Evolutionary conservation across 2,888 invertebrate genomes (phyloP).

Genomic region (Drosophila meridionalis): DNA sequence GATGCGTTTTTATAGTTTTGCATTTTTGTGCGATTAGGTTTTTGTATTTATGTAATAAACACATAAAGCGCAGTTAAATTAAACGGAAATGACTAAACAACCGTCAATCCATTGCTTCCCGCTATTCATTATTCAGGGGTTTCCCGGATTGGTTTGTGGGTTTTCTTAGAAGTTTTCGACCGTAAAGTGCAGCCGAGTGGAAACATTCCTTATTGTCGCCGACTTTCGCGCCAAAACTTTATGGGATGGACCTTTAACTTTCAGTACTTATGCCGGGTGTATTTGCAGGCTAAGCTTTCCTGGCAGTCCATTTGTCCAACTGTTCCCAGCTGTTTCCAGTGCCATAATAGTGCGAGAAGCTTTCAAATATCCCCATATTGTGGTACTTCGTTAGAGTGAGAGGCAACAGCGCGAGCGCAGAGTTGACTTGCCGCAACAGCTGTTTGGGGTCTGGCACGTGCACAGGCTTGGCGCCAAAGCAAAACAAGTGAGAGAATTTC

Average conservation of each 20-base stretch:
- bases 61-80: conserved; percentile 58
- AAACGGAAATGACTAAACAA: conserved; percentile 37
- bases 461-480: conserved; percentile 62
- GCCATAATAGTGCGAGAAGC: conserved; percentile 35
- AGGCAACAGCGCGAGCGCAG: conserved; percentile 29
- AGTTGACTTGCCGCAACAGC: conserved; percentile 55
- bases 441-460: conserved; percentile 60
- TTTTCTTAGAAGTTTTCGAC: conserved; percentile 18
- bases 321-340: conserved; percentile 60
- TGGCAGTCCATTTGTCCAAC: conserved; percentile 20
- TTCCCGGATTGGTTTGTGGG: neutral
- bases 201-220: conserved; percentile 23
- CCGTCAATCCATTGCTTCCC: neutral
- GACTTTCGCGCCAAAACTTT: conserved; percentile 50
- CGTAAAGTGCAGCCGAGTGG: conserved; percentile 18
- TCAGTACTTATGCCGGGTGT: neutral
- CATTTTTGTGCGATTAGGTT: conserved; percentile 68
- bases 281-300: conserved; percentile 25
- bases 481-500: conserved; percentile 43
- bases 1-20: conserved; percentile 49
- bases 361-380: conserved; percentile 38
- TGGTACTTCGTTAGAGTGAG: conserved; percentile 15
- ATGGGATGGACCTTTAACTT: conserved; percentile 2
- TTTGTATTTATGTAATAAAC: conserved; percentile 59
- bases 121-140: neutral